A percentile compares a stretch with the other conserved stretches of the same genome.
Conservation (phyloP, 2,113 vertebrate genomes). For the Pangasianodon hypophthalmus region DNA sequence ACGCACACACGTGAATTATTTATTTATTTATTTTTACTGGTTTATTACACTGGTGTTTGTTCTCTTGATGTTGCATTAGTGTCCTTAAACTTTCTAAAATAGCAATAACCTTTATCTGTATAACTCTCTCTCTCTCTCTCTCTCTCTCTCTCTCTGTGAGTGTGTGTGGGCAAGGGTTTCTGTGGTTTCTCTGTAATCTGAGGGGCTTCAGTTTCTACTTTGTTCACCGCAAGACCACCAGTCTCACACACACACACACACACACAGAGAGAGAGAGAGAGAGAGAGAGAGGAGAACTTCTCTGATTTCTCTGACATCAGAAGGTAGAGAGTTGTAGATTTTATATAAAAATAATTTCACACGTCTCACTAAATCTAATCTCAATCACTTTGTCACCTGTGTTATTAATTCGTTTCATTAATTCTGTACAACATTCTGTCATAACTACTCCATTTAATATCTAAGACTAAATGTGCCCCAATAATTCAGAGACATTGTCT, state of each 20-base stretch:
- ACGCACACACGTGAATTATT: not conserved
- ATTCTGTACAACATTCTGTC: not conserved
- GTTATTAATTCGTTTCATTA: not conserved
- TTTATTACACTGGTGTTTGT: not conserved
- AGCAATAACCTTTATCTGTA: not conserved
- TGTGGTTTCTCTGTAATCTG: not conserved
- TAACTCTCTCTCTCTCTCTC: not conserved
- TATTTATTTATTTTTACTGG: too few relatives aligned
- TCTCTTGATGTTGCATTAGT: not conserved
- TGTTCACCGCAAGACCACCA: slow-evolving; percentile 46
- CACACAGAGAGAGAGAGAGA: not conserved
- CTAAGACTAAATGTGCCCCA: not conserved
- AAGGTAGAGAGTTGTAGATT: not conserved
- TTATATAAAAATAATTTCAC: not conserved
- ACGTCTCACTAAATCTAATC: not conserved
- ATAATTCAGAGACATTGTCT: not conserved
- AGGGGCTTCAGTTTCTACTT: not conserved
- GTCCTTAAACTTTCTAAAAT: not conserved
- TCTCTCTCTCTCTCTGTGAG: not conserved
- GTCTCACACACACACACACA: not conserved
- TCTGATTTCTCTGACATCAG: not conserved
- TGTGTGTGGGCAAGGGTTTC: not conserved
- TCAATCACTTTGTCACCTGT: not conserved
- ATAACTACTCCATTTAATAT: not conserved
- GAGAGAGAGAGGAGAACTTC: not conserved